A percentile compares a stretch with the other conserved stretches of the same genome.
Evolutionary conservation across 2,113 vertebrate species (phyloP).

Genomic region (Glareola pratincola): DNA sequence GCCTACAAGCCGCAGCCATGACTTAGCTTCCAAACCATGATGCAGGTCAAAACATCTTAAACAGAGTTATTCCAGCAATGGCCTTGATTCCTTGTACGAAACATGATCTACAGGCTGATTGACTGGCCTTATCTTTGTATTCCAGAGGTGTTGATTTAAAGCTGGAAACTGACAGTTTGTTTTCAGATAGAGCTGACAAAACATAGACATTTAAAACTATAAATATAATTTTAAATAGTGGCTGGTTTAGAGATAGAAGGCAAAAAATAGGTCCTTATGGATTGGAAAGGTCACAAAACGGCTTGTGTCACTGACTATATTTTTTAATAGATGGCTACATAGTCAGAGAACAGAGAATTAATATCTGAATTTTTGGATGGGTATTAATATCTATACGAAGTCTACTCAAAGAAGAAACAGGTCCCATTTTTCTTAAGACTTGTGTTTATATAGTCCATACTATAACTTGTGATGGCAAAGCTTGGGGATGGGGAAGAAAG

Average conservation of each 20-base stretch:
- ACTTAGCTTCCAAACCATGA: not conserved
- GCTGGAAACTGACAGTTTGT: not conserved
- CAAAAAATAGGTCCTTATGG: not conserved
- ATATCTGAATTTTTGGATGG: not conserved
- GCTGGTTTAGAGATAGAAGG: not conserved
- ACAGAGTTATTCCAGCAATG: not conserved
- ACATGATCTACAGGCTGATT: not conserved
- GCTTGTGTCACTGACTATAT: not conserved
- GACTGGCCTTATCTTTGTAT: not conserved
- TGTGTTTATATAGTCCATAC: not conserved
- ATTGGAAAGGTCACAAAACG: not conserved
- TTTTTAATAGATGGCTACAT: not conserved
- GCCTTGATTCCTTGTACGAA: not conserved
- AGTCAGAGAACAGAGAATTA: not conserved
- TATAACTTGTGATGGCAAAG: not conserved
- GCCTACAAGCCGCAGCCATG: not conserved
- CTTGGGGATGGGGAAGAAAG: not conserved
- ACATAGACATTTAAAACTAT: not conserved
- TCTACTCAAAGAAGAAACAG: not conserved
- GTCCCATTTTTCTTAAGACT: not conserved
- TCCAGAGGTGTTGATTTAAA: not conserved
- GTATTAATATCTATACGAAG: not conserved
- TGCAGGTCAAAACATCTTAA: not conserved
- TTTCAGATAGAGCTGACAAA: not conserved
- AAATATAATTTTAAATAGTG: not conserved